Evolutionary conservation across 2,113 vertebrate genomes (phyloP), one percentile per base, ranked within the genome.

Genomic region (Planiliza haematocheilus): DNA sequence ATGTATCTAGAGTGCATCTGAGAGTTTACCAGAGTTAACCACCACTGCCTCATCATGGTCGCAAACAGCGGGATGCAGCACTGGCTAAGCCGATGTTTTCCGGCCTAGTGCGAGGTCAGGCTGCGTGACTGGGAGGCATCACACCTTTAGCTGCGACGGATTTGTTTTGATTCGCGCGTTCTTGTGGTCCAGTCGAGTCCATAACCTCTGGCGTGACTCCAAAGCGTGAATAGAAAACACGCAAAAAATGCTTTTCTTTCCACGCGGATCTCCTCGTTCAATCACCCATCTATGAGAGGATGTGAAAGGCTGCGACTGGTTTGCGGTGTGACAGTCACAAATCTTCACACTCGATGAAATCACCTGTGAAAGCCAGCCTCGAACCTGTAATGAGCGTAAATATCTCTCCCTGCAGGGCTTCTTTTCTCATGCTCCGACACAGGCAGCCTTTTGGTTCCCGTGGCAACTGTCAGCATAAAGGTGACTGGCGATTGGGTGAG

Each of bases 11-110:
- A 46, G 61, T 43, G 10, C 64, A 74, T 74, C 63, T 65, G 52
- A 17, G 17, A 39, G n/a, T 52, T 49, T 45, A 76, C 79, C 79
- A 81, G 73, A 81, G 42, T 1, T 10, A 34, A 17, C 45, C n/a
- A 39, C 65, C 34, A 41, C 42, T 2, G 51, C 49, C 64, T 75
- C 59, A 2, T 2, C 20, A 14, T 17, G 57, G 24, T 49, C 21
- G 10, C 45, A 37, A 46, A 66, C 52, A 12, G 61, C 73, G 65
- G 41, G 38, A 57, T 11, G 46, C 13, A 36, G 41, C 51, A 41
- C 20, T 43, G 5, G 38, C 50, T 36, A 57, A 39, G 48, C 63
- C 6, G 46, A 56, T n/a, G 21, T 50, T 1, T 1, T 8, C 17
- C 4, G 5, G 49, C 11, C 0, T 17, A 20, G 30, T 42, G 2